Evolutionary conservation across 1,140 invertebrate genomes (phyloP).

Genomic region (Panagrolaimus sp.): DNA sequence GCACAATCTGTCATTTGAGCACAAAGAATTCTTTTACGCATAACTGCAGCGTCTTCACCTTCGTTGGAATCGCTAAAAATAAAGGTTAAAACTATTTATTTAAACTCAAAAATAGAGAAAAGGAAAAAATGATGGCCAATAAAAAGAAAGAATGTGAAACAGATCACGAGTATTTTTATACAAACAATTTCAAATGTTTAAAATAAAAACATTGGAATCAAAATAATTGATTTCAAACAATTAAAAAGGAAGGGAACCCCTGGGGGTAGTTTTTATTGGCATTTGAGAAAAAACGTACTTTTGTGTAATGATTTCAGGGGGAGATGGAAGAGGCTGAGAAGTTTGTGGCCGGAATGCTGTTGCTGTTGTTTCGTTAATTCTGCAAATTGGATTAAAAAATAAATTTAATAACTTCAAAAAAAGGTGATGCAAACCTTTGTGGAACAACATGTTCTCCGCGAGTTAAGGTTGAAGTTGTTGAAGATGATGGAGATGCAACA

Average conservation of each 20-base stretch:
- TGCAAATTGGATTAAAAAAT: neutral
- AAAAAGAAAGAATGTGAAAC: neutral
- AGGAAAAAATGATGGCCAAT: neutral
- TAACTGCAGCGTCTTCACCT: neutral
- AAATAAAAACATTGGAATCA: neutral
- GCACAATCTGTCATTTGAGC: conserved; percentile 39
- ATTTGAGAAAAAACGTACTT: neutral
- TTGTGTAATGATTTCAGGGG: neutral
- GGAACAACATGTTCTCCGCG: neutral
- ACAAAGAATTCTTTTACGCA: conserved; percentile 36
- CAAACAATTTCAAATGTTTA: neutral
- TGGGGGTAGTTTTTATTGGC: neutral
- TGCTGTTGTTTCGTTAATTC: neutral
- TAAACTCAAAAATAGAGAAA: neutral
- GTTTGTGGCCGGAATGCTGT: neutral
- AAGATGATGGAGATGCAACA: neutral
- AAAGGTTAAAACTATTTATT: neutral
- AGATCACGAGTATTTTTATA: neutral
- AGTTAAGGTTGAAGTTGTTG: neutral
- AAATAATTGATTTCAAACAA: neutral
- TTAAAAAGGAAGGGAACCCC: neutral
- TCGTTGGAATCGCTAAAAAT: neutral
- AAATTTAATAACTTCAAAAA: too few species aligned
- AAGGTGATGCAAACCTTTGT: too few species aligned
- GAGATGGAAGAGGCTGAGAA: neutral